Conservation (phyloP, 2,797 vertebrate genomes). For the Psittacula echo region DNA sequence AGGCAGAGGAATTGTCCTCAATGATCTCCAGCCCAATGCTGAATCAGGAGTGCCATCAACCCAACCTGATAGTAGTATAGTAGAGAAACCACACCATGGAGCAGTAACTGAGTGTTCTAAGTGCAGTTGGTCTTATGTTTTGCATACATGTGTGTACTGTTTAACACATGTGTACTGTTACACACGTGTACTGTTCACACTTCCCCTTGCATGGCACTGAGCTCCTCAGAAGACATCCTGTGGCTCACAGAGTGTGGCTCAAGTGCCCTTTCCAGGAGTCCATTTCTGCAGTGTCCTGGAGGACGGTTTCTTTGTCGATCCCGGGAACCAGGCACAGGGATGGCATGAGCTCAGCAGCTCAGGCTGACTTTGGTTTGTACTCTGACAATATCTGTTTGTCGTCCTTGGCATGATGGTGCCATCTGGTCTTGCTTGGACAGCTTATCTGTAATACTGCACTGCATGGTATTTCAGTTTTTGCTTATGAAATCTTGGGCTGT, state of each 20-base stretch:
- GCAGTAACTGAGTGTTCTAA: accelerated
- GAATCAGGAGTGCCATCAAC: accelerated
- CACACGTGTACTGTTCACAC: background rate
- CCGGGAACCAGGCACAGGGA: background rate
- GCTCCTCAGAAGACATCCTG: accelerated
- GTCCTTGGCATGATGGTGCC: constrained; percentile 14
- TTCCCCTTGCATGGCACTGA: background rate
- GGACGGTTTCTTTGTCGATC: background rate
- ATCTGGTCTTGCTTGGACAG: constrained; percentile 41
- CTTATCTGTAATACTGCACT: background rate
- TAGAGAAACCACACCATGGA: background rate
- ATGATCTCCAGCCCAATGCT: background rate
- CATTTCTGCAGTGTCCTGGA: background rate
- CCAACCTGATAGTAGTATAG: background rate
- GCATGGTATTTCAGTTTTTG: background rate
- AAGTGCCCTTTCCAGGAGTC: background rate
- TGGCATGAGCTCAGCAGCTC: background rate
- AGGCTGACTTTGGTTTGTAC: background rate
- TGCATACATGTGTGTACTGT: accelerated
- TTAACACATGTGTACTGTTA: accelerated
- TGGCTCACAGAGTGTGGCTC: background rate
- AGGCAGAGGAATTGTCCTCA: background rate
- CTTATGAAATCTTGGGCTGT: background rate
- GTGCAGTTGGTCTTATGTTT: background rate
- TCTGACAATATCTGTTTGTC: constrained; percentile 11